Base-by-base conservation (phyloP, 2,113 vertebrate species). In the Boleophthalmus pectinirostris region DNA sequence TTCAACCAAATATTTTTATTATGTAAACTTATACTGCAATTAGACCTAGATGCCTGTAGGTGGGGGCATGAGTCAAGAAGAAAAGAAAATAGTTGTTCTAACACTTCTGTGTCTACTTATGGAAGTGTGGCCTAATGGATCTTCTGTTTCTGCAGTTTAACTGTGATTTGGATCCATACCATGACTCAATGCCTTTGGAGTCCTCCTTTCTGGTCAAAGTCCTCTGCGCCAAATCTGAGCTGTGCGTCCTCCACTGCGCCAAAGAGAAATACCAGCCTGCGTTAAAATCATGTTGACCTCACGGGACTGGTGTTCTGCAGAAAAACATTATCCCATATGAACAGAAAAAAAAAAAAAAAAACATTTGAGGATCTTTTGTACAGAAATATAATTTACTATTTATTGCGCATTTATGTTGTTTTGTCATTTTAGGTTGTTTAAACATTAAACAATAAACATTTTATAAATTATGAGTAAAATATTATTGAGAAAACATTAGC, bases 131-230 rank as follows among this genome's bases (percentile, higher is more conserved):
- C 2, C 29, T 29, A 29, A 29, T 29, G 29, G 29, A 4, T 29
- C 29, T 29, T 29, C 29, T 24, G n/a, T 69, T 4, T 53, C 9
- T 74, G 25, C 77, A 94, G 92, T 74, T 90, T 16, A 91, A 83
- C 69, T 94, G 94, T 85, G 88, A 90, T 18, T 64, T 72, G 38
- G 90, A 92, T 58, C 75, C 78, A 13, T 85, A 88, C 78, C 58
- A 18, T 64, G 74, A 89, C 16, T 72, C 69, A 68, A 89, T 93
- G 92, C 92, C 93, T 11, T 69, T 94, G 80, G 86, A 92, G 74
- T 83, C 92, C 0, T 91, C 91, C 53, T 94, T 94, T 72, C 57
- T 94, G 82, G 86, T 93, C 66, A 82, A 89, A 61, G 83, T 90
- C 69, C 53, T 94, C 43, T 94, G 93, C 66, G 80, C 81, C 38